phyloP scores from a whole-genome alignment of 2,888 invertebrate genomes.

The Melinaea marsaeus region DNA sequence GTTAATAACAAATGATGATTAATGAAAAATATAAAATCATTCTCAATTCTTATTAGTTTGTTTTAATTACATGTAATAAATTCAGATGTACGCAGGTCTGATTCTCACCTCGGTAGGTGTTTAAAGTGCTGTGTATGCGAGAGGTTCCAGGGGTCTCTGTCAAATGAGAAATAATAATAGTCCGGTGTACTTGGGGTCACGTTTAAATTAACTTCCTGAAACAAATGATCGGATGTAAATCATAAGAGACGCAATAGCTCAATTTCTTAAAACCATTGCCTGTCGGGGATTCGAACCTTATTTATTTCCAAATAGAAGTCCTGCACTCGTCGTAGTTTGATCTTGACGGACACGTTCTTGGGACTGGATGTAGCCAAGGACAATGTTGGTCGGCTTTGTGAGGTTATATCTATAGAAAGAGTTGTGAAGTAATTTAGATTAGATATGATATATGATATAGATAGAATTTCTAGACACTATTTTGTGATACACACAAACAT shows the following conservation, averaged over 20 bases:
- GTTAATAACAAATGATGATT: no score
- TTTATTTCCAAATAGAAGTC: constrained; percentile 78
- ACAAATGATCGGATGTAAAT: background rate
- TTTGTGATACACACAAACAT: no score
- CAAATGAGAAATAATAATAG: constrained; percentile 77
- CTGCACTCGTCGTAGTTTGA: constrained; percentile 73
- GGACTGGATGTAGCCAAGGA: constrained; percentile 81
- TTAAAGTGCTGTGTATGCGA: constrained; percentile 39
- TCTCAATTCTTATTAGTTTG: background rate
- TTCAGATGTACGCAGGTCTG: background rate
- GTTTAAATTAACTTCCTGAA: constrained; percentile 50
- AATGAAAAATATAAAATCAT: no score
- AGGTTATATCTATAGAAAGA: constrained; percentile 46
- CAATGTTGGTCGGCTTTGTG: constrained; percentile 74
- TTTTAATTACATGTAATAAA: background rate
- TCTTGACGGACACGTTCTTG: constrained; percentile 68
- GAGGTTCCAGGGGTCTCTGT: constrained; percentile 78
- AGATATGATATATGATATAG: no score
- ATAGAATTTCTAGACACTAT: no score
- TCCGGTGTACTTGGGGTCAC: constrained; percentile 70
- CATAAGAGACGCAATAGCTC: background rate
- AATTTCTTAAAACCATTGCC: background rate
- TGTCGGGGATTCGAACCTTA: constrained; percentile 43
- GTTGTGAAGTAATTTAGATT: background rate
- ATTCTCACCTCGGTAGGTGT: constrained; percentile 41